Conservation (phyloP, 2,113 vertebrate genomes). For the Charina bottae region DNA sequence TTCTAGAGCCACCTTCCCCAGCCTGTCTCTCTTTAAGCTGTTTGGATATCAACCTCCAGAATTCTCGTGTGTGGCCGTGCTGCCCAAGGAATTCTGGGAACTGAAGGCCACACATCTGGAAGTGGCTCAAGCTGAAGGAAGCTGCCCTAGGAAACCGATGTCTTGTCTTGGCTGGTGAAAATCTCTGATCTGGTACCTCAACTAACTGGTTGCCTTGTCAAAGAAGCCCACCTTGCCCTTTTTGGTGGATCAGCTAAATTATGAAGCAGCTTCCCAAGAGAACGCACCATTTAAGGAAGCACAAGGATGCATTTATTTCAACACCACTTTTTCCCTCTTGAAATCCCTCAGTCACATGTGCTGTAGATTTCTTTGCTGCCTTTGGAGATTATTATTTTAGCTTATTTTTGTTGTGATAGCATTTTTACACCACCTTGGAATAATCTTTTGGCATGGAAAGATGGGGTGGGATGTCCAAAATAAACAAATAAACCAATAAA, state of each 20-base stretch:
- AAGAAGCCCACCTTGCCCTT: background rate
- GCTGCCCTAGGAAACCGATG: background rate
- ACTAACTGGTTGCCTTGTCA: background rate
- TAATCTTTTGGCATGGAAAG: background rate
- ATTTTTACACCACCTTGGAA: background rate
- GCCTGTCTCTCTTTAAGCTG: background rate
- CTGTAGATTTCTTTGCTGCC: background rate
- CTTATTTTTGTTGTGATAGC: background rate
- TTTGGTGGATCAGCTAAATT: background rate
- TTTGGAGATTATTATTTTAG: background rate
- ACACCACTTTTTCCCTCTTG: background rate
- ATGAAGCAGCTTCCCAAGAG: background rate
- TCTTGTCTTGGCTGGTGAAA: background rate
- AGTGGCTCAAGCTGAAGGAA: background rate
- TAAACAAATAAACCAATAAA: background rate
- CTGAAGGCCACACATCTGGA: background rate
- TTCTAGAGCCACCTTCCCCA: too few species aligned
- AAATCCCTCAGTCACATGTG: background rate
- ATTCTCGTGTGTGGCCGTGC: background rate
- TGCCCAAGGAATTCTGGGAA: background rate
- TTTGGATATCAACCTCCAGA: too few species aligned
- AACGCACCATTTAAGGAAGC: background rate
- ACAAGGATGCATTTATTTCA: background rate
- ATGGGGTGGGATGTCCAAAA: background rate
- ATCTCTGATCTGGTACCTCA: background rate